Evolutionary conservation across 2,113 vertebrate genomes (phyloP), one percentile per base, ranked within the genome.

Genomic region (Gallinago media): DNA sequence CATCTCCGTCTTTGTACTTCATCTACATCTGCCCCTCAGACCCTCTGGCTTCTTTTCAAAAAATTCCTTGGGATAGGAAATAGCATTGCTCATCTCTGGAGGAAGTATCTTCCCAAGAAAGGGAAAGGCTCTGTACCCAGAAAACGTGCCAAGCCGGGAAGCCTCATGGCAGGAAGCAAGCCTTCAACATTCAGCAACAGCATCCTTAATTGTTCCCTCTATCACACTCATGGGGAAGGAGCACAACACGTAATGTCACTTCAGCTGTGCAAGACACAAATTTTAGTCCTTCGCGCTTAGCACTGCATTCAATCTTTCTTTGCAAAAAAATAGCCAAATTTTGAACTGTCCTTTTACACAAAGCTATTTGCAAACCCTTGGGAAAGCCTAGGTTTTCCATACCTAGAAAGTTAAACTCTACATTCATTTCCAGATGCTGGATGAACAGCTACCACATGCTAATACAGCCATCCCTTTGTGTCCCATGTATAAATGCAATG

Each of bases 31-130:
- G 88, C 50, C 50, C 10, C 31, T 74, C 71, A 96, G 72, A 83
- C 25, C 4, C 14, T 42, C 38, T 86, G 90, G 70, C 58, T 59
- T 66, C 26, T 85, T 96, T 94, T 78, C 91, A 94, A 75, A 72
- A 0, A 1, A 14, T 32, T 70, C 55, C 18, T 23, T 44, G n/a
- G 15, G 38, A 71, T 9, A 88, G 17, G 26, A 90, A 83, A 63
- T 12, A 50, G n/a, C 1, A 0, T 25, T 42, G 50, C 15, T 93
- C 32, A 56, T 47, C 18, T 47, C 59, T 38, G 21, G 20, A 76
- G 7, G 29, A 79, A 59, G 44, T 3, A 0, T 23, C n/a, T 31
- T 85, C 59, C 74, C 0, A 0, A 73, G 26, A 19, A 52, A 79
- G 70, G 71, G 36, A 76, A 80, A 40, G 23, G 16, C 50, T 63